Conservation (phyloP, 1,140 invertebrate species). For the Caenorhabditis briggsae region DNA sequence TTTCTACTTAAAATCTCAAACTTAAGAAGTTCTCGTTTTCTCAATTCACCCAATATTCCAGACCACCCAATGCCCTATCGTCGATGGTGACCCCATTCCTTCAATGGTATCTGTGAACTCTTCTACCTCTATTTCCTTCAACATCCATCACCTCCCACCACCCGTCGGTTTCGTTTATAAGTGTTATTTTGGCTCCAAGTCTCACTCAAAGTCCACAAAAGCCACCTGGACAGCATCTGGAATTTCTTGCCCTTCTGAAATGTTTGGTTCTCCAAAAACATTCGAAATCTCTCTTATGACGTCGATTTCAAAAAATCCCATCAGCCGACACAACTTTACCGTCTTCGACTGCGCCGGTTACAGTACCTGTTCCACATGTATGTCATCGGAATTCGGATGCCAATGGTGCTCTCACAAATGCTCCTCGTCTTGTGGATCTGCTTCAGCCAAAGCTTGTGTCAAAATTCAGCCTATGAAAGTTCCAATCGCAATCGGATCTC, state of each 20-base stretch:
- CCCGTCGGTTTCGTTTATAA: constrained; percentile 33
- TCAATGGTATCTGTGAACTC: constrained; percentile 22
- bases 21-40: too few relatives aligned
- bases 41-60: background rate
- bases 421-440: background rate
- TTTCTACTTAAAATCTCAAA: too few relatives aligned
- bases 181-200: background rate
- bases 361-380: constrained; percentile 22
- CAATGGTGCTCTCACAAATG: background rate
- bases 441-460: background rate
- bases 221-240: constrained; percentile 16
- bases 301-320: constrained; percentile 27
- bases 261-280: background rate
- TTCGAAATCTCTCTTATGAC: constrained; percentile 41
- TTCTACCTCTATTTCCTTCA: background rate
- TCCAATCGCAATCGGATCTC: constrained; percentile 20
- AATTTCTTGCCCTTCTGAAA: background rate
- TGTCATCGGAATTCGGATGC: background rate
- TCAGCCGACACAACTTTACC: constrained; percentile 26
- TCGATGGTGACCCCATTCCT: constrained; percentile 33
- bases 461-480: constrained; percentile 36
- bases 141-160: constrained; percentile 15
- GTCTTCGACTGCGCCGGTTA: constrained; percentile 43
- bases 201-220: background rate
- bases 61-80: constrained; percentile 31